These are phyloP conservation scores for Peromyscus maniculatus DNA, from an alignment of 2,113 vertebrate genomes.

Conservation along the genomic window DNA sequence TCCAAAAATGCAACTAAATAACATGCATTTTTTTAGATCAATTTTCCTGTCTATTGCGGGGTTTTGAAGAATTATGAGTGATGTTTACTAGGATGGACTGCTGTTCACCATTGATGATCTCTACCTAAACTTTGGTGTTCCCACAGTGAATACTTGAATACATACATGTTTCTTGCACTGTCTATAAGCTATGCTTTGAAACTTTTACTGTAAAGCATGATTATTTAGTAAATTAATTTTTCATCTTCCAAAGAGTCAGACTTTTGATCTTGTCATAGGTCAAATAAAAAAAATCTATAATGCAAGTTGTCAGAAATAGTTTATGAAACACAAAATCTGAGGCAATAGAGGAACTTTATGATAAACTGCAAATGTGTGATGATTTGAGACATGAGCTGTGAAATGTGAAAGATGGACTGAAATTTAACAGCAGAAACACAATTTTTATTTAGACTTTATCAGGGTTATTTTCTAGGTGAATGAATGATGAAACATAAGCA, in stretches of 20 bases:
- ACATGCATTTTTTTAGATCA: background rate
- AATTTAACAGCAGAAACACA: background rate
- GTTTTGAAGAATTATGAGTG: background rate
- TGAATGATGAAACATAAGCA: conserved; percentile 46
- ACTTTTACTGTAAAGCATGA: background rate
- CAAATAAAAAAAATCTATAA: background rate
- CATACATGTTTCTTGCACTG: background rate
- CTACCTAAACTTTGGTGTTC: background rate
- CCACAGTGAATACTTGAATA: accelerated
- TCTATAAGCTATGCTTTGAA: background rate
- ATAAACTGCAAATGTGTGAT: background rate
- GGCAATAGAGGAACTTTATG: background rate
- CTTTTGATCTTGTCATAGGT: background rate
- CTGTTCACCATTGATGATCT: background rate
- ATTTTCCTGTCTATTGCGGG: background rate
- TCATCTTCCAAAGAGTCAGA: background rate
- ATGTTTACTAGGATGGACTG: background rate
- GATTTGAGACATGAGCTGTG: background rate
- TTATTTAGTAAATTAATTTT: background rate
- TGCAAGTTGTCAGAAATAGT: conserved; percentile 1
- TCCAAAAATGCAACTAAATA: background rate
- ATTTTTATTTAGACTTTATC: background rate
- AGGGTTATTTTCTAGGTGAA: conserved; percentile 45
- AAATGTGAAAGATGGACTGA: conserved; percentile 1
- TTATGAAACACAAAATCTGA: background rate